These are phyloP conservation scores for Drosophila barbarae DNA, from an alignment of 2,888 invertebrate genomes.

Conservation along the genomic window DNA sequence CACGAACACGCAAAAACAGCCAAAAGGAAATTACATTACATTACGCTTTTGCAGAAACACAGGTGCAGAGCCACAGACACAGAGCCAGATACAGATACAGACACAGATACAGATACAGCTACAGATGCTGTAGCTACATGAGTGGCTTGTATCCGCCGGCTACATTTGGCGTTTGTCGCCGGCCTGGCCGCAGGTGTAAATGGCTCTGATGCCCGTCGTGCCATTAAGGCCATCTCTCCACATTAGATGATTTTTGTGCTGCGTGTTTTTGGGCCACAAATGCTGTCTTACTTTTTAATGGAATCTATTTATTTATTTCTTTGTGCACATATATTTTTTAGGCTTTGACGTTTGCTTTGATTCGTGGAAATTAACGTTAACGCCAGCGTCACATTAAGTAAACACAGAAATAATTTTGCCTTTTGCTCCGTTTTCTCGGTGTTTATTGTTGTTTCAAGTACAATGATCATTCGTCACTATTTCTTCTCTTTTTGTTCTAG, in stretches of 20 bases:
- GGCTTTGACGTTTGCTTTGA: conserved; percentile 55
- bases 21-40: conserved; percentile 37
- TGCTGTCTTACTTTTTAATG: conserved; percentile 42
- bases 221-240: conserved; percentile 61
- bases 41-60: conserved; percentile 12
- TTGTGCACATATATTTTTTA: conserved; percentile 31
- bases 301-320: conserved; percentile 49
- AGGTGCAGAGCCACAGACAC: conserved; percentile 6
- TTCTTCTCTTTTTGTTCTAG: conserved; percentile 6
- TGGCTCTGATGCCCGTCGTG: conserved; percentile 25
- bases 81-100: neutral
- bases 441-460: conserved; percentile 40
- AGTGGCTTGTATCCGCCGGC: conserved; percentile 44
- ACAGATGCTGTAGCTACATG: conserved; percentile 39
- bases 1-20: conserved; percentile 47
- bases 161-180: conserved; percentile 50
- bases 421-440: conserved; percentile 13
- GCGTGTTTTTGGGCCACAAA: conserved; percentile 26
- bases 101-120: conserved; percentile 13
- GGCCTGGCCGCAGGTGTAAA: conserved; percentile 38
- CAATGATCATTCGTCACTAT: conserved; percentile 51
- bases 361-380: conserved; percentile 56
- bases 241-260: conserved; percentile 48
- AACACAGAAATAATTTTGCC: conserved; percentile 42
- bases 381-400: conserved; percentile 43